Evolutionary conservation across 2,113 vertebrate species (phyloP).

Genomic region (Pseudopodoces humilis): DNA sequence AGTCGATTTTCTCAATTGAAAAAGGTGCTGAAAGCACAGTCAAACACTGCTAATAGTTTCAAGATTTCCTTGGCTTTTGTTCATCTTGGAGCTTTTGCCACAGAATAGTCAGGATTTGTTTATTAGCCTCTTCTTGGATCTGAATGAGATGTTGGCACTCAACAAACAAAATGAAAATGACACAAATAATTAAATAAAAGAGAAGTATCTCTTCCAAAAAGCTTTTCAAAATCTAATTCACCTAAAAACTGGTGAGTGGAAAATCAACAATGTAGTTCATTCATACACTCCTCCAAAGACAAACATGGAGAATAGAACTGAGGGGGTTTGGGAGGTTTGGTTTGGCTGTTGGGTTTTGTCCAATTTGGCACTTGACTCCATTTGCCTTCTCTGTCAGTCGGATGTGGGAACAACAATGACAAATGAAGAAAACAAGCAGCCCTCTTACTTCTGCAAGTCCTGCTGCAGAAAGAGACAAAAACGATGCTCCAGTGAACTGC

Average conservation of each 20-base stretch:
- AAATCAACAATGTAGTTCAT: background rate
- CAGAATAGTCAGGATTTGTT: background rate
- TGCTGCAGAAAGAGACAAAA: background rate
- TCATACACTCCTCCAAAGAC: background rate
- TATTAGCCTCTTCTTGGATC: background rate
- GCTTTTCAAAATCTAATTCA: background rate
- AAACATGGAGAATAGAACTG: background rate
- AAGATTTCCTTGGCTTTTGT: background rate
- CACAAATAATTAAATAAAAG: background rate
- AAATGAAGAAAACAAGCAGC: background rate
- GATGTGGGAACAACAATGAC: background rate
- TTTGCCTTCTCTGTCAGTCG: background rate
- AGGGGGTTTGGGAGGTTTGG: rapidly evolving
- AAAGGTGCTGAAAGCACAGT: background rate
- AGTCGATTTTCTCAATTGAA: background rate
- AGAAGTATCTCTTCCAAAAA: background rate
- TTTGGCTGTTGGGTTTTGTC: background rate
- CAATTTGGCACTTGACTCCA: background rate
- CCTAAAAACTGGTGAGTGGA: background rate
- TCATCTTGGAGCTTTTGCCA: background rate
- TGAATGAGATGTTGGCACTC: background rate
- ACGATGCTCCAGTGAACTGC: background rate
- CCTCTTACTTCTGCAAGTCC: background rate
- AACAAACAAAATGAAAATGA: background rate
- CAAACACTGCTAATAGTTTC: background rate